Base-by-base conservation (phyloP, 2,888 invertebrate species). In the Alsophila aescularia region DNA sequence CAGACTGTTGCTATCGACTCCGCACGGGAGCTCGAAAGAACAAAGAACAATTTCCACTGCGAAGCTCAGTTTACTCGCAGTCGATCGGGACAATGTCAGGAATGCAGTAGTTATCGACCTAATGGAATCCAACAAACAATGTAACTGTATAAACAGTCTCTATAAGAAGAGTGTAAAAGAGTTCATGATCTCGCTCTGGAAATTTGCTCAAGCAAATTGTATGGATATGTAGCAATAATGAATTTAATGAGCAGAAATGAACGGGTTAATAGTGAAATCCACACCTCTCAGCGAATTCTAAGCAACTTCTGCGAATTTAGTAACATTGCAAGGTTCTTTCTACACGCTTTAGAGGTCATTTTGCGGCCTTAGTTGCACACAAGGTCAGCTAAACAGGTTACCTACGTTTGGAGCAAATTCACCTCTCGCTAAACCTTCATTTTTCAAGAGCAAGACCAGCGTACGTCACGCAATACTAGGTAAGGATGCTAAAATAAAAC, bases 401-500 rank as follows among this genome's bases (percentile, higher is more conserved):
- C n/a, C n/a, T n/a, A n/a, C n/a, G n/a, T n/a, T n/a, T n/a, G n/a
- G n/a, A n/a, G n/a, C n/a, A n/a, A n/a, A n/a, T 8, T 29, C 1
- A 2, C 29, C 10, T n/a, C 4, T 29, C n/a, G 29, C 29, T 29
- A n/a, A 29, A 35, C 35, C 24, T 44, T 24, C n/a, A 29, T 15
- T 16, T 9, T 31, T 48, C 6, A 31, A 48, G 13, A 31, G 18
- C n/a, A 29, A 12, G 1, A 0, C 29, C 4, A 29, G 32, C 0
- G 4, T 49, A 50, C 35, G 41, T 50, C 41, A 50, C 29, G 18
- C 15, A 42, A 35, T n/a, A 13, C 16, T 5, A 35, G 10, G 7
- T 13, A n/a, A n/a, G 13, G 15, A 5, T 15, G 35, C 34, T 16
- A 47, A 52, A 52, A 52, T 34, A 40, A 45, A 39, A 13, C 14